phyloP scores from a whole-genome alignment of 1,140 invertebrate genomes.

The Drosophila littoralis region DNA sequence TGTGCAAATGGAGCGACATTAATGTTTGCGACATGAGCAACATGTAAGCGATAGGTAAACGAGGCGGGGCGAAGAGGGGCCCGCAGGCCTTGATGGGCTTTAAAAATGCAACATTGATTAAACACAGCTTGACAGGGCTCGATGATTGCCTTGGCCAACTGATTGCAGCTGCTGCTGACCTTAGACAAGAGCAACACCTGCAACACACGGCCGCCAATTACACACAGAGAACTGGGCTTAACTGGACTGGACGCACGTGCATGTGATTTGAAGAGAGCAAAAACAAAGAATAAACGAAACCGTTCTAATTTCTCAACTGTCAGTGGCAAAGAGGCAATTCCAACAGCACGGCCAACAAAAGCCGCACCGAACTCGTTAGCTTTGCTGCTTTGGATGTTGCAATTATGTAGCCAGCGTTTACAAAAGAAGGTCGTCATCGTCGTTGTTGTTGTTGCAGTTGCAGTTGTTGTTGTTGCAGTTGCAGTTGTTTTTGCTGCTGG shows the following conservation, averaged over 20 bases:
- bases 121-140: constrained; percentile 29
- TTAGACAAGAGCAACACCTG: constrained; percentile 37
- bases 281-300: constrained; percentile 35
- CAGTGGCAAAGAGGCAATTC: constrained; percentile 65
- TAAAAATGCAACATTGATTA: constrained; percentile 55
- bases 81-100: neutral
- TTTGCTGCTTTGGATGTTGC: constrained; percentile 63
- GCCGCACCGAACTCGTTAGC: constrained; percentile 62
- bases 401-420: constrained; percentile 77
- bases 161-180: constrained; percentile 47
- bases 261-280: constrained; percentile 75
- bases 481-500: constrained; percentile 25
- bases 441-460: constrained; percentile 39
- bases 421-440: constrained; percentile 73
- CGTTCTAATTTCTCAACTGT: constrained; percentile 83
- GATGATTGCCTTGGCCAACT: constrained; percentile 35
- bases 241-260: constrained; percentile 60
- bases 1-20: constrained; percentile 55
- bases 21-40: constrained; percentile 32
- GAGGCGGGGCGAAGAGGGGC: neutral
- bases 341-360: constrained; percentile 17
- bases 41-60: neutral
- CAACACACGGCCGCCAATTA: constrained; percentile 39
- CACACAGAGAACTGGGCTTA: constrained; percentile 8
- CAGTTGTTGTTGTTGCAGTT: constrained; percentile 1